Conservation (phyloP, 2,113 vertebrate species). For the Athene cunicularia region DNA sequence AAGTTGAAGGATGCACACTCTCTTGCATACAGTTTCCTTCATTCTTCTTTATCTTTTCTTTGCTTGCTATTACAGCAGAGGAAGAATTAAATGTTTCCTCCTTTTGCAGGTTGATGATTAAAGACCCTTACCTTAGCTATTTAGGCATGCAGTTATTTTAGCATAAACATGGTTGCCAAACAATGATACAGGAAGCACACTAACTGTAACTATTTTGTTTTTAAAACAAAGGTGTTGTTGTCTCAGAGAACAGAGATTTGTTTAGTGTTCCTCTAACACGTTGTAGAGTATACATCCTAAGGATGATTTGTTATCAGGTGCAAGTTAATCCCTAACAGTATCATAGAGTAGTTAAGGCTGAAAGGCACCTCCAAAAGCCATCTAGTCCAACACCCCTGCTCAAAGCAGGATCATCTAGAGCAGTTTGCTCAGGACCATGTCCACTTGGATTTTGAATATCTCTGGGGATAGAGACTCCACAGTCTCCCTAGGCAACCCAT, state of each 20-base stretch:
- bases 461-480: not conserved
- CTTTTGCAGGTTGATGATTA: not conserved
- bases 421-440: not conserved
- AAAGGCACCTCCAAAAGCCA: not conserved
- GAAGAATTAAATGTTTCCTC: not conserved
- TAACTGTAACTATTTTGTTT: not conserved
- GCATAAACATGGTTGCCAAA: accelerated
- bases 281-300: not conserved
- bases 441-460: not conserved
- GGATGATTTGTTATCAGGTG: not conserved
- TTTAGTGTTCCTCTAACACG: not conserved
- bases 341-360: not conserved
- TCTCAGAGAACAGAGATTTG: not conserved
- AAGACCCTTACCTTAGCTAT: not conserved
- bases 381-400: not conserved
- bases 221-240: not conserved
- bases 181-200: not conserved
- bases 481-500: not conserved
- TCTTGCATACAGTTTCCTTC: not conserved
- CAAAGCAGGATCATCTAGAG: not conserved
- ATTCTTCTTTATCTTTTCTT: not conserved
- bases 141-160: not conserved
- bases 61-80: not conserved
- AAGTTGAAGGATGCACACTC: not conserved
- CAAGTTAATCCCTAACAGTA: not conserved